These are phyloP conservation scores for Trachelus stipa DNA, from an alignment of 2,888 invertebrate species.

Conservation along the genomic window DNA sequence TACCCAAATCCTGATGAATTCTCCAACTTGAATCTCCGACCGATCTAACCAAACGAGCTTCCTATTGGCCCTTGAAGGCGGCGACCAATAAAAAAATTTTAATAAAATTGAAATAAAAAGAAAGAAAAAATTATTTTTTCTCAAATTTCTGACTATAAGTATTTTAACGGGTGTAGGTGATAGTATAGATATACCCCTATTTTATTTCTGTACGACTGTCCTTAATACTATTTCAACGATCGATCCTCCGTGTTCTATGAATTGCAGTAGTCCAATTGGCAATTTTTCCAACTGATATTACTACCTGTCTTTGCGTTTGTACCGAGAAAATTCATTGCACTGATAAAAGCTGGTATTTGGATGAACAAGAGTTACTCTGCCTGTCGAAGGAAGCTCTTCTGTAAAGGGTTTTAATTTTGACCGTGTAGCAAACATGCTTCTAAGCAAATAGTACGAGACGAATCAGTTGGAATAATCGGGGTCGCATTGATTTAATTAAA, in stretches of 20 bases:
- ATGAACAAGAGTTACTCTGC: neutral
- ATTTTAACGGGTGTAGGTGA: too few species aligned
- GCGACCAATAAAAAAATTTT: neutral
- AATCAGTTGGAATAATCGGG: neutral
- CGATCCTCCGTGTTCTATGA: neutral
- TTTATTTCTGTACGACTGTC: neutral
- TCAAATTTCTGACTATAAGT: too few species aligned
- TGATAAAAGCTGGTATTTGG: neutral
- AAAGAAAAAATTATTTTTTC: neutral
- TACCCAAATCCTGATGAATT: conserved; percentile 10
- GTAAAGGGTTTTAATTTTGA: neutral
- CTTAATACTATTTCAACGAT: neutral
- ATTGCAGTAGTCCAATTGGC: neutral
- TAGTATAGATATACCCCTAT: neutral
- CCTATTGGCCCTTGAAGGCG: neutral
- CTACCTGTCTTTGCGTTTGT: neutral
- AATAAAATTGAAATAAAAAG: too few species aligned
- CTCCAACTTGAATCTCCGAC: too few species aligned
- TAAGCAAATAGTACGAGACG: neutral
- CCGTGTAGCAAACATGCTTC: neutral
- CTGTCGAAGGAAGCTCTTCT: neutral
- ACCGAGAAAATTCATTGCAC: neutral
- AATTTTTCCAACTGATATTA: neutral
- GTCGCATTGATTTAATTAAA: neutral
- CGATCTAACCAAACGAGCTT: neutral